A percentile compares a stretch with the other conserved stretches of the same genome.
phyloP scores from a whole-genome alignment of 2,797 vertebrate genomes.

The Enteromius unitaeniatus region DNA sequence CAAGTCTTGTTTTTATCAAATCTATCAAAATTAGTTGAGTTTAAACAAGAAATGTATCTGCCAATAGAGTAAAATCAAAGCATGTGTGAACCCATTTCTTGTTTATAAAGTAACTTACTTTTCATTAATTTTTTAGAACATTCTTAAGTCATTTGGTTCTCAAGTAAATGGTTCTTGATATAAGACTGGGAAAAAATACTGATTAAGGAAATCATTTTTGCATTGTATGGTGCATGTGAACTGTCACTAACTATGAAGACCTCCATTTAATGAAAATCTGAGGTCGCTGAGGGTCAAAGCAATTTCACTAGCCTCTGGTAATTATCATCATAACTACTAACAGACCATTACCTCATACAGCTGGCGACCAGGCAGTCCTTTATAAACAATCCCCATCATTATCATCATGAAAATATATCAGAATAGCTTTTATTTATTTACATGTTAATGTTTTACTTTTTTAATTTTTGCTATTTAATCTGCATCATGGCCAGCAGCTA shows the following conservation, averaged over 20 bases:
- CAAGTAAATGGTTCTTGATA: background rate
- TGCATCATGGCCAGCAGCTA: background rate
- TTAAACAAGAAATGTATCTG: background rate
- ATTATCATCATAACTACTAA: conserved; percentile 79
- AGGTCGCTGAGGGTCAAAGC: conserved; percentile 75
- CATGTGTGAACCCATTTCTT: background rate
- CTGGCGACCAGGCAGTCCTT: conserved; percentile 67
- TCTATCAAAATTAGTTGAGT: background rate
- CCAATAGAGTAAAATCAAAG: background rate
- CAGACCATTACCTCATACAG: conserved; percentile 75
- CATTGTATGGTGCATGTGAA: conserved; percentile 28
- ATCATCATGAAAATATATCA: conserved; percentile 58
- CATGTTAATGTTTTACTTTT: background rate
- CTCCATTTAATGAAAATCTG: conserved; percentile 76
- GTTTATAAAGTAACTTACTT: background rate
- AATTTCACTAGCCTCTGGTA: conserved; percentile 73
- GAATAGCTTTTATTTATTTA: conserved; percentile 10
- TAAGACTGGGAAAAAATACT: background rate
- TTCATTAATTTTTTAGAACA: background rate
- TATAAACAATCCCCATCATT: conserved; percentile 61
- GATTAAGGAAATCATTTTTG: background rate
- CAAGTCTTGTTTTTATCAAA: background rate
- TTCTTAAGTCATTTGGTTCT: background rate
- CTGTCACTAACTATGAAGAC: conserved; percentile 70
- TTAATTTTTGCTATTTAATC: background rate